Conservation (phyloP, 2,113 vertebrate genomes). For the Oryzias curvinotus region DNA sequence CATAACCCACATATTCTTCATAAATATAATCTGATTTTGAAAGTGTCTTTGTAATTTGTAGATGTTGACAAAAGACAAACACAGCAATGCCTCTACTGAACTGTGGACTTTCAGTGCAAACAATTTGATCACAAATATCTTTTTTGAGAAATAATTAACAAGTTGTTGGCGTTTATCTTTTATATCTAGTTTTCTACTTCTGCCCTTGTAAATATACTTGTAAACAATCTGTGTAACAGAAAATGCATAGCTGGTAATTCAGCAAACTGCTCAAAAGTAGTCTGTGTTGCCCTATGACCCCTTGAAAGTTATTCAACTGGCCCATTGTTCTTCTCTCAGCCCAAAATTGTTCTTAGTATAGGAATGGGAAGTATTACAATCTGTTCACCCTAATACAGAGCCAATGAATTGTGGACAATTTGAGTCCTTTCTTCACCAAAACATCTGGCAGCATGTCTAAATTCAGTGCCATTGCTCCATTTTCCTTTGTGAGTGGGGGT, state of each 20-base stretch:
- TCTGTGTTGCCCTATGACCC: slow-evolving; percentile 24
- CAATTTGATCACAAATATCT: slow-evolving; percentile 48
- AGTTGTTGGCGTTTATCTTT: neutral
- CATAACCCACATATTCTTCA: slow-evolving; percentile 35
- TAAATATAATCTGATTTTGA: slow-evolving; percentile 45
- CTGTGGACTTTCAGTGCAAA: slow-evolving; percentile 48
- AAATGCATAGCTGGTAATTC: neutral
- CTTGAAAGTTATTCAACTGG: slow-evolving; percentile 46
- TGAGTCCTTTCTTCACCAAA: slow-evolving; percentile 25
- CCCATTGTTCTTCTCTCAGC: slow-evolving; percentile 15
- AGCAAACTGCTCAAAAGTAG: slow-evolving; percentile 31
- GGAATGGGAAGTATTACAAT: slow-evolving; percentile 27
- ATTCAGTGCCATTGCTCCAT: slow-evolving; percentile 35
- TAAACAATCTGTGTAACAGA: too few species aligned
- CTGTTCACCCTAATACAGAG: slow-evolving; percentile 16
- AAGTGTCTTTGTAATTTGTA: slow-evolving; percentile 45
- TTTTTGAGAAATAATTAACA: slow-evolving; percentile 19
- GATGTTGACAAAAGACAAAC: slow-evolving; percentile 51
- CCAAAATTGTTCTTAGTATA: slow-evolving; percentile 20
- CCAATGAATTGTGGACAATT: slow-evolving; percentile 28
- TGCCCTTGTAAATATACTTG: too few species aligned
- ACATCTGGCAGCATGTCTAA: slow-evolving; percentile 46
- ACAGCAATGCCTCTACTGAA: slow-evolving; percentile 44
- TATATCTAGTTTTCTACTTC: too few species aligned
- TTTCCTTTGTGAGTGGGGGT: slow-evolving; percentile 51